These are phyloP conservation scores for Spodoptera litura DNA, from an alignment of 1,140 invertebrate genomes.

Conservation along the genomic window DNA sequence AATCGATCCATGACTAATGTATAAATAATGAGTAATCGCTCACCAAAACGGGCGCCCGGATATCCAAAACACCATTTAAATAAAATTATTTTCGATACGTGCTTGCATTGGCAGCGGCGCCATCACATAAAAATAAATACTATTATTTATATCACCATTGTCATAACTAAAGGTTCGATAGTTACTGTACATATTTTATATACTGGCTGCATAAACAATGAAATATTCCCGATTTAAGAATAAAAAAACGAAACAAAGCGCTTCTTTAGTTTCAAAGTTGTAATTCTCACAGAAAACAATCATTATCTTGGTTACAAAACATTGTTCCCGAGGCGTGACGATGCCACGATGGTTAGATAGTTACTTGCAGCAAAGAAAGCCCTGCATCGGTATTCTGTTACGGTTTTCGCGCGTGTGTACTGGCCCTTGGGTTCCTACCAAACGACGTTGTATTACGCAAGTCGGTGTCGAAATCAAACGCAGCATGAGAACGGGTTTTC, in stretches of 20 bases:
- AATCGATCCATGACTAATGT: conserved; percentile 30
- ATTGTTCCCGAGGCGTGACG: background rate
- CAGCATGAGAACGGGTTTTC: conserved; percentile 53
- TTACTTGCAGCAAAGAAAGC: conserved; percentile 1
- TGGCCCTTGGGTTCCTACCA: conserved; percentile 31
- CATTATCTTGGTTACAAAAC: too few relatives aligned
- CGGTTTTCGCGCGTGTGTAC: conserved; percentile 23
- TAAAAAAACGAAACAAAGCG: too few relatives aligned
- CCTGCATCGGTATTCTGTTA: background rate
- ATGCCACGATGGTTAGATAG: background rate
- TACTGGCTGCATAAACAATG: too few relatives aligned
- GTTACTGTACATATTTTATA: background rate
- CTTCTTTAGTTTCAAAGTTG: too few relatives aligned
- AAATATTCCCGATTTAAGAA: too few relatives aligned
- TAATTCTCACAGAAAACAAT: too few relatives aligned
- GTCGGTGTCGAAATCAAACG: conserved; percentile 48
- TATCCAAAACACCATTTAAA: conserved; percentile 42
- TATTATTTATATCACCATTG: conserved; percentile 1
- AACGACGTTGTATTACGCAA: conserved; percentile 50
- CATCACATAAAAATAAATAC: background rate
- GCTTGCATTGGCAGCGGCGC: conserved; percentile 9
- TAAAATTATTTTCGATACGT: conserved; percentile 25
- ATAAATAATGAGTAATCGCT: conserved; percentile 42
- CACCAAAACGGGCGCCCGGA: conserved; percentile 30
- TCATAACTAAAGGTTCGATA: background rate